Evolutionary conservation across 2,113 vertebrate species (phyloP).

Genomic region (Salvator merianae): DNA sequence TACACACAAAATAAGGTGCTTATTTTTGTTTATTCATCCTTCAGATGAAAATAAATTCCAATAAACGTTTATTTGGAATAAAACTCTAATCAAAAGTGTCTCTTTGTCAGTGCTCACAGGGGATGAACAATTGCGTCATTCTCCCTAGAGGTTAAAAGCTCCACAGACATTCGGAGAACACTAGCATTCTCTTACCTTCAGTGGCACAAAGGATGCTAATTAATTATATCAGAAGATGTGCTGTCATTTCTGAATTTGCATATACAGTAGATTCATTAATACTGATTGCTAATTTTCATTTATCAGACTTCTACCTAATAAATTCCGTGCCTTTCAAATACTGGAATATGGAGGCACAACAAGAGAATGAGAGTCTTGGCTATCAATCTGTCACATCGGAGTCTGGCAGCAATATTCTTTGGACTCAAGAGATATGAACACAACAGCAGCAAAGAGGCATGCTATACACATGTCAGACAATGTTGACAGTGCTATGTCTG

Average conservation of each 20-base stretch:
- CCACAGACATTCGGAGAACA: not conserved
- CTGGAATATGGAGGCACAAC: constrained; percentile 20
- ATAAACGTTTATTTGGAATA: constrained; percentile 4
- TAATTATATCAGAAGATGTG: constrained; percentile 37
- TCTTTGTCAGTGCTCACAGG: constrained; percentile 14
- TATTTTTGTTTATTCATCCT: not conserved
- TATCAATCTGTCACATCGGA: constrained; percentile 14
- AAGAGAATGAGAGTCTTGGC: not conserved
- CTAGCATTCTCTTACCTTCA: constrained; percentile 16
- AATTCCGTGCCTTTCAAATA: constrained; percentile 22
- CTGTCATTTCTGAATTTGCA: constrained; percentile 43
- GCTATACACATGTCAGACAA: constrained; percentile 6
- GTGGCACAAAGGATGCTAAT: constrained; percentile 25
- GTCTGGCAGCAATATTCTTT: not conserved
- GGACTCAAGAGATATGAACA: not conserved
- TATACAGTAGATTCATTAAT: constrained; percentile 40
- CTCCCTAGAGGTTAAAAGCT: constrained; percentile 10
- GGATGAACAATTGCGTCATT: not conserved
- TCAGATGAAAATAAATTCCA: constrained; percentile 15
- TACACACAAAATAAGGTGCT: constrained; percentile 10
- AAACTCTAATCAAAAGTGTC: constrained; percentile 1
- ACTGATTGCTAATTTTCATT: constrained; percentile 32
- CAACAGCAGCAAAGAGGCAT: not conserved
- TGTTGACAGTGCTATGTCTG: not conserved
- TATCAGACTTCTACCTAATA: constrained; percentile 23